Base-by-base conservation (phyloP, 2,797 vertebrate genomes). In the Mormyrus proboscirostris region DNA sequence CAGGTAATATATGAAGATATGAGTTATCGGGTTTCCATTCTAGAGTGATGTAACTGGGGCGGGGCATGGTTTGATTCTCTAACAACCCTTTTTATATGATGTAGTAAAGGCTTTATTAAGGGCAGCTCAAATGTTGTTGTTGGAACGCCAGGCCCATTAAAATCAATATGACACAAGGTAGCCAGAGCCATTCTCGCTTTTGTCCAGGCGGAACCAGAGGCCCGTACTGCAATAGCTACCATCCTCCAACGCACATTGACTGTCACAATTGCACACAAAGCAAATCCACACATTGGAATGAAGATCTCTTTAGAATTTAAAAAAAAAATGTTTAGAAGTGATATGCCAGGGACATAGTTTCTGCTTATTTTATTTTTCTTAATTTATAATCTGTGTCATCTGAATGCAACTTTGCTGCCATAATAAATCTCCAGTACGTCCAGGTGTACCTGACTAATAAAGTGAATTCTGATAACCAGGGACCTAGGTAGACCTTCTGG, bases 71-170 rank as follows among this genome's bases (percentile, higher is more conserved):
- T 84, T 69, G 57, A 53, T n/a, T 69, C 19, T 86, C 62, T 86
- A 53, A 73, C 84, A 16, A 57, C 29, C 33, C 9, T 53, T 86
- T 69, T 89, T 73, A 86, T 76, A 65, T 87, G 44, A 55, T 89
- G 33, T 51, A 57, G 82, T 65, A 22, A 86, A 89, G 33, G n/a
- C 59, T 44, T 44, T 79, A 49, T 38, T 22, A 69, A 79, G 38
- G 50, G 84, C 82, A 33, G 29, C 50, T 87, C 22, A 86, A 87
- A 55, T 16, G 51, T 87, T 44, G 22, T 33, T 19, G 6, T 22
- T 50, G 59, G 49, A 76, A 53, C 33, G 16, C 29, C 41, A 7
- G 62, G 89, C 29, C 84, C 65, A 29, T 89, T 85, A 86, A 87
- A 25, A 57, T 44, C 51, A 4, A 59, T 12, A 44, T 87, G 86